Evolutionary conservation across 2,888 invertebrate genomes (phyloP), one percentile per base, ranked within the genome.

Genomic region (Syrphus vitripennis): DNA sequence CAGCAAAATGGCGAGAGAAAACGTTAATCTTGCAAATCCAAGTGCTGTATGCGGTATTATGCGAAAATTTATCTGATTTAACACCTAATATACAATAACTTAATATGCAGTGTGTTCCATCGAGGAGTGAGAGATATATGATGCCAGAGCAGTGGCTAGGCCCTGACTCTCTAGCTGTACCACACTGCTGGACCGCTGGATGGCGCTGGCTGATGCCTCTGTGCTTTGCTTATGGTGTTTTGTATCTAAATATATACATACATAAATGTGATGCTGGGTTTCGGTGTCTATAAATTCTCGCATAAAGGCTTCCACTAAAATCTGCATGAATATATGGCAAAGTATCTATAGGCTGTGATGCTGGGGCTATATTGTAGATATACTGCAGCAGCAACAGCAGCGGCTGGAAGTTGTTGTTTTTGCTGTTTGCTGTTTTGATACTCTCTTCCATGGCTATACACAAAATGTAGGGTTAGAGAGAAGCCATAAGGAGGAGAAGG

Each of bases 31-130:
- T 90, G 90, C 91, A 92, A 92, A 92, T 92, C 92, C 92, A 91
- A 92, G 92, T 91, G 92, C 91, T 92, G 92, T 91, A 92, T 92
- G 92, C 92, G 92, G 92, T 92, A 92, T 92, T 92, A 92, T 92
- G 92, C 92, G 92, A 92, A 92, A 92, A 92, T 92, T 92, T 92
- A 92, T 92, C 92, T 92, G 92, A 92, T 92, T 92, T 92, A 92
- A 92, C 92, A 92, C 92, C 92, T 92, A 92, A 92, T 92, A 92
- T 92, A 92, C 92, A 92, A 92, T 92, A 92, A 92, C 92, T 92
- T 92, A 92, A 92, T 92, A 92, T 91, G 91, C 92, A 91, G 88
- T 84, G 83, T 80, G 83, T 87, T 87, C 87, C 83, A 87, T 87
- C 82, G 87, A 87, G 82, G 83, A 83, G 87, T 87, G 79, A 83